Evolutionary conservation across 37 sponge, comb jelly and placozoan genomes (phyloP), one percentile per base, ranked within the genome.

Genomic region (Agelas oroides): DNA sequence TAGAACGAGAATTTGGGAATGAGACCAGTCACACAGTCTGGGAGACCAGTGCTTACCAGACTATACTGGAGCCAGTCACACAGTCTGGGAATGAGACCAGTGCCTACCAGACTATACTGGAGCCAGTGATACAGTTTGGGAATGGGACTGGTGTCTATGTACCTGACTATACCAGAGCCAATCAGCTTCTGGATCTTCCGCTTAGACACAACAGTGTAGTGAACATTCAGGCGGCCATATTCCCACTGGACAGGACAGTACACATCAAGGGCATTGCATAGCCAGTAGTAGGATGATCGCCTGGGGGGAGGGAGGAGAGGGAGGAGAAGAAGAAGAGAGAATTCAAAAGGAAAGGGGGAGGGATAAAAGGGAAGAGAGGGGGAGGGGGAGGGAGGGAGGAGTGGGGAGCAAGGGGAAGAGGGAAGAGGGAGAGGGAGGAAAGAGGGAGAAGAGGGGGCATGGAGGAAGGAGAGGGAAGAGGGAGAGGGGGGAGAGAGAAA

Each of bases 231-330:
- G 1, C 99, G 57, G 59, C 88, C 93, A 58, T 95, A 99, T 77
- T 99, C 99, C 99, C 99, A 99, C 87, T 99, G 99, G 6, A 99
- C 99, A 17, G 99, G 99, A 69, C 99, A 99, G 88, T 99, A 99
- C 16, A 96, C 66, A 65, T 97, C 95, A 41, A 99, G 86, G 30
- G 90, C 87, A 84, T 99, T 99, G 80, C 99, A 99, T 59, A 99
- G 80, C 99, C 99, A 99, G 81, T 99, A 99, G 84, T 99, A 99
- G 56, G 97, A 84, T 18, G 97, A 86, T 14, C 99, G 82, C 52
- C 99, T 93, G 88, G 0, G 70, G 31, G 28, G 30, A 20, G n/a
- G 53, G 5, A 59, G 11, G 34, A 6, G 52, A 2, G 25, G 1
- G 53, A 25, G 53, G 53, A 20, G 24, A 36, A 55, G 18, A 8